Base-by-base conservation (phyloP, 1,140 invertebrate genomes). In the Harpegnathos saltator region DNA sequence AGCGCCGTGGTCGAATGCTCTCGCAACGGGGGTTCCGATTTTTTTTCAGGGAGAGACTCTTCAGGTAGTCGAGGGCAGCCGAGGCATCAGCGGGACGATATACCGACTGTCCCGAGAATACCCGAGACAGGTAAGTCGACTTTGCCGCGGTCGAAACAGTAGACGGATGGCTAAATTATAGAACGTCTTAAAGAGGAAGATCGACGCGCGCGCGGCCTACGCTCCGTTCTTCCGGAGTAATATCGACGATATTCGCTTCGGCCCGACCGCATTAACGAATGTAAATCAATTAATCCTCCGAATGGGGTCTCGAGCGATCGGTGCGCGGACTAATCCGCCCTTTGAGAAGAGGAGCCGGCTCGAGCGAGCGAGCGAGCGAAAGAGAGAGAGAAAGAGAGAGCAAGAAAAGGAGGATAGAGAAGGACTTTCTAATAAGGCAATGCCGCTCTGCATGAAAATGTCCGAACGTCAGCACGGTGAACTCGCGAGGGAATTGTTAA, bases 201-300 rank as follows among this genome's bases (percentile, higher is more conserved):
- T 58, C 19, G 22, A 71, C n/a, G 33, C 15, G 33, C 48, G 22
- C 33, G 52, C 59, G 54, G 29, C 69, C 48, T n/a, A n/a, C n/a
- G 48, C 14, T 44, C 33, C 52, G 54, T 26, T 65, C 62, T 78
- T 69, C 63, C 52, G 33, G 52, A 33, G 61, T 71, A 71, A 69
- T 71, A 71, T 69, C 52, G 65, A 80, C 52, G 58, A 71, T 71
- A 58, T 22, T 69, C 63, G 75, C 75, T 80, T 24, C 22, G 71
- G 33, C 75, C 52, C 17, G 54, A 33, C 22, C 50, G 63, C 24
- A 80, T 80, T 80, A 80, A 80, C 38, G 75, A 80, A 80, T 80
- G 65, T 80, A 80, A 80, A 80, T 80, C 75, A 80, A 80, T 80
- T 80, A 80, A 80, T 80, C 65, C 75, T 80, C 22, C 33, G 17